These are phyloP conservation scores for Setophaga kirtlandii DNA, from an alignment of 2,113 vertebrate species.

Conservation along the genomic window DNA sequence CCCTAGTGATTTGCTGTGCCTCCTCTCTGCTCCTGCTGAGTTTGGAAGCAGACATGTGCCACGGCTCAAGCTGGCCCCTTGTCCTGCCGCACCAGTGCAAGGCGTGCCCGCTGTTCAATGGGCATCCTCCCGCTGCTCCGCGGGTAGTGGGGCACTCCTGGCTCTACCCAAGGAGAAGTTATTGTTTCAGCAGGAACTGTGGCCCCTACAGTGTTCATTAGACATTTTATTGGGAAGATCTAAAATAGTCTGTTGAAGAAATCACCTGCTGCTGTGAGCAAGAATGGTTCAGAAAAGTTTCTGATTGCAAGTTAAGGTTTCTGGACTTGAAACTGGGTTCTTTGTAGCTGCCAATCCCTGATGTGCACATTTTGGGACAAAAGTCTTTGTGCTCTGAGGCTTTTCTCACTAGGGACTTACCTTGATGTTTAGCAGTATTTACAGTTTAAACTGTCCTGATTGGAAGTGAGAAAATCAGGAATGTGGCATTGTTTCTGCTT, in stretches of 20 bases:
- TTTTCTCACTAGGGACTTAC: neutral
- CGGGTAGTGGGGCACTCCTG: neutral
- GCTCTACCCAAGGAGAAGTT: constrained; percentile 6
- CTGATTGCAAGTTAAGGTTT: constrained; percentile 1
- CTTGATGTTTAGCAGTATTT: neutral
- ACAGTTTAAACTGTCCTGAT: neutral
- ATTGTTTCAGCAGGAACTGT: neutral
- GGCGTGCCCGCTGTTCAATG: neutral
- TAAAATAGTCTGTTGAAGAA: neutral
- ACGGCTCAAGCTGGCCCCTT: neutral
- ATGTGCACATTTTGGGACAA: neutral
- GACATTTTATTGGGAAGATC: constrained; percentile 20
- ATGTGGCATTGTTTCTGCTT: neutral
- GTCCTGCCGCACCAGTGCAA: neutral
- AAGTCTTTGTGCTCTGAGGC: neutral
- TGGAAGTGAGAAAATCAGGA: neutral
- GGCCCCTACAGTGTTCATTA: constrained; percentile 1
- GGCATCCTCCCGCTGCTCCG: neutral
- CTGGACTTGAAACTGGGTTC: constrained; percentile 18
- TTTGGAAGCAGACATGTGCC: neutral
- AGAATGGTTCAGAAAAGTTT: neutral
- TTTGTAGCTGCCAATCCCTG: neutral
- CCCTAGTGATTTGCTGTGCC: neutral
- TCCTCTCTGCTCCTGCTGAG: neutral
- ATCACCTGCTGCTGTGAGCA: constrained; percentile 9